Base-by-base conservation (phyloP, 2,888 invertebrate genomes). In the Syritta pipiens region DNA sequence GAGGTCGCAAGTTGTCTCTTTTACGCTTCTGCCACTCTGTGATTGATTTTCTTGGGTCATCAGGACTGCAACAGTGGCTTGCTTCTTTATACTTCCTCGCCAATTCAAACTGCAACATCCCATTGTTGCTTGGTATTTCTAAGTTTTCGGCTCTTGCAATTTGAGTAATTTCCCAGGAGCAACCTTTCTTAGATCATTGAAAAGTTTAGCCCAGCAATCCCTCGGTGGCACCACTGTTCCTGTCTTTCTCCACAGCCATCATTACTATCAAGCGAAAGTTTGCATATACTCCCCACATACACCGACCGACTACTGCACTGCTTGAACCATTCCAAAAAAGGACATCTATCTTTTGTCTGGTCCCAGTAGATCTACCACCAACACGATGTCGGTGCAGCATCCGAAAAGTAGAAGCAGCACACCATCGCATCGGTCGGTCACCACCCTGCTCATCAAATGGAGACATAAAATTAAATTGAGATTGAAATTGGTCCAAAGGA, bases 401-500 rank as follows among this genome's bases (percentile, higher is more conserved):
- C 14, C 37, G n/a, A n/a, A n/a, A n/a, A n/a, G n/a, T n/a, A 28
- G 9, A 5, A 12, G 2, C 4, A 2, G 12, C 1, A 12, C 2
- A 10, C 14, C 14, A 0, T 7, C 14, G 17, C 37, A 6, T 37
- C 1, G 32, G 12, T 40, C 46, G 20, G 26, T 48, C 42, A 55
- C 55, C 24, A 40, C 40, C n/a, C n/a, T 26, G 12, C 35, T 28
- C 44, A 57, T 51, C 62, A 30, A 42, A 75, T 75, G 26, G 22
- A 59, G 57, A 74, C 44, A 60, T 42, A 53, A 74, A 74, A 63
- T 69, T 48, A 69, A 48, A 76, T 57, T 76, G 55, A 76, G 55
- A 68, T 63, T 68, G 49, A 76, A 76, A 68, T 75, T 51, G 24
- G 24, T 57, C 44, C 42, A 57, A 44, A 30, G 60, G 40, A 49